Conservation (phyloP, 2,797 vertebrate genomes). For the Netta rufina region DNA sequence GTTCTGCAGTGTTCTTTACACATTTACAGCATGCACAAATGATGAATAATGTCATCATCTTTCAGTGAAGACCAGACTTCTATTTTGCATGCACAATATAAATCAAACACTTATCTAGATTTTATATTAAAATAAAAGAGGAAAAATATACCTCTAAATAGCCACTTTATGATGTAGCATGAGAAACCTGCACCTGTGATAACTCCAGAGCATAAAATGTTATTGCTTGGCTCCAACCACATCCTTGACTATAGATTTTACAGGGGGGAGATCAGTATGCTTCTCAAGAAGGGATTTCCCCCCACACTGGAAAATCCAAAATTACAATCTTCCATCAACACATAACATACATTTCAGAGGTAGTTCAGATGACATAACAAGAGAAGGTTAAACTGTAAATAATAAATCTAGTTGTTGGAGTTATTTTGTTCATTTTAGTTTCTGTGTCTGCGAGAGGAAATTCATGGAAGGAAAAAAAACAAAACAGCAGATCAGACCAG, state of each 20-base stretch:
- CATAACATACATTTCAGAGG: not conserved
- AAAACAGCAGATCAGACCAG: not conserved
- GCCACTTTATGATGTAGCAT: not conserved
- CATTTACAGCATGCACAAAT: not conserved
- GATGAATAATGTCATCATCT: not conserved
- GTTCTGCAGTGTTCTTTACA: not conserved
- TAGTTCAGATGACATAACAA: not conserved
- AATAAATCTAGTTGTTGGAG: not conserved
- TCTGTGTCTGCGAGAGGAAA: not conserved
- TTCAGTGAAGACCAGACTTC: not conserved
- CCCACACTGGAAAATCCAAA: not conserved
- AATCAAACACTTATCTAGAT: not conserved
- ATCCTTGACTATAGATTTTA: not conserved
- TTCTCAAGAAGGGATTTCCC: not conserved
- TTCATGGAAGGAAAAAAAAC: not conserved
- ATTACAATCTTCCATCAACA: not conserved
- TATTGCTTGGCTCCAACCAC: not conserved
- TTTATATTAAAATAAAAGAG: not conserved
- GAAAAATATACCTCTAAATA: not conserved
- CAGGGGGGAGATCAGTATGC: not conserved
- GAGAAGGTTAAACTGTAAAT: not conserved
- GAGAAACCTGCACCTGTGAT: not conserved
- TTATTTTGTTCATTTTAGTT: not conserved
- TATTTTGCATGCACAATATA: not conserved
- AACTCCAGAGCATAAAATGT: not conserved